A percentile compares a stretch with the other conserved stretches of the same genome.
phyloP scores from a whole-genome alignment of 37 sponge, comb jelly and placozoan genomes.

The Tethya wilhelma region DNA sequence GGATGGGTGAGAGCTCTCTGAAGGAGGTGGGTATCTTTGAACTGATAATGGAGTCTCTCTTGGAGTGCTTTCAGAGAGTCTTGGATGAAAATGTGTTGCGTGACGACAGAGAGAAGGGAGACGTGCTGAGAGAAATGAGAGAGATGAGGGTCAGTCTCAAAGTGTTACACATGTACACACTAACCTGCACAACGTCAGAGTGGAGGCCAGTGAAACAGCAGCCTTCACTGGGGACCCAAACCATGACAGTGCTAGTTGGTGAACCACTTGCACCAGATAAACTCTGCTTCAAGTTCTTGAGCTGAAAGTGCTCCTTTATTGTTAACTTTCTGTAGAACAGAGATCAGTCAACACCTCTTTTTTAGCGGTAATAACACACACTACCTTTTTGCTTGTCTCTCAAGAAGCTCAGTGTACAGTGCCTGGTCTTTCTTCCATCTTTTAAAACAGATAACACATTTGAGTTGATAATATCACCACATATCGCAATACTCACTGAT shows the following conservation, averaged over 20 bases:
- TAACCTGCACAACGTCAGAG: neutral
- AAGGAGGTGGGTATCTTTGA: slow-evolving; percentile 34
- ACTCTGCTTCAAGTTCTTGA: neutral
- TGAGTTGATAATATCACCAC: too few relatives aligned
- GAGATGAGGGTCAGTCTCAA: neutral
- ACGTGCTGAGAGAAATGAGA: slow-evolving; percentile 33
- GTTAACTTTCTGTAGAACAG: neutral
- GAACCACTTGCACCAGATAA: neutral
- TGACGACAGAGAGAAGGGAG: slow-evolving; percentile 38
- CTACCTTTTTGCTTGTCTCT: too few relatives aligned
- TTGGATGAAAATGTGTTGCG: slow-evolving; percentile 61
- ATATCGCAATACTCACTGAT: too few relatives aligned
- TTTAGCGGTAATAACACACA: too few relatives aligned
- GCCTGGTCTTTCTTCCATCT: too few relatives aligned
- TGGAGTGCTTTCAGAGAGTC: slow-evolving; percentile 53
- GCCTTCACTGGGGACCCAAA: neutral
- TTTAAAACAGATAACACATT: too few relatives aligned
- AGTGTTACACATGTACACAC: neutral
- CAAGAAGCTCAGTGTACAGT: too few relatives aligned
- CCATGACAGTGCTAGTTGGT: neutral
- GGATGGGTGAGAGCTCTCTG: slow-evolving; percentile 76
- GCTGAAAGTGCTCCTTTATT: neutral
- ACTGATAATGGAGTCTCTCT: slow-evolving; percentile 46
- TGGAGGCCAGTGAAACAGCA: neutral
- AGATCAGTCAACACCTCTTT: too few relatives aligned